These are phyloP conservation scores for Tolypeutes matacus DNA, from an alignment of 2,797 vertebrate species.

Conservation along the genomic window DNA sequence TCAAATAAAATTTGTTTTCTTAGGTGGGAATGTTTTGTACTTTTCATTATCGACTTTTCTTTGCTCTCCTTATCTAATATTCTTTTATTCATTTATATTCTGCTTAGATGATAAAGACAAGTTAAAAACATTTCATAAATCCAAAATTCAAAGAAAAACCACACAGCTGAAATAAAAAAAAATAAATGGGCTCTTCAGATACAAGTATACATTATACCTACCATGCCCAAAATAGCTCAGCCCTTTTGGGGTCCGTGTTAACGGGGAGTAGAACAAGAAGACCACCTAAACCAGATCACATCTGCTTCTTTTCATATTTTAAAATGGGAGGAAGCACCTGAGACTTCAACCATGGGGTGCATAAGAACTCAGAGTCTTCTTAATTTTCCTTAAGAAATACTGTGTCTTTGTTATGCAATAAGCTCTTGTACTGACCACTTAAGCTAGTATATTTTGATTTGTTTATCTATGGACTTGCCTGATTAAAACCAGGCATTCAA, in stretches of 20 bases:
- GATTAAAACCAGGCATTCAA: not conserved
- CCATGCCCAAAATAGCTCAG: constrained; percentile 5
- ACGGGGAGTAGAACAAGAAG: constrained; percentile 53
- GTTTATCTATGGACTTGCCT: constrained; percentile 32
- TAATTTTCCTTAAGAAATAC: constrained; percentile 43
- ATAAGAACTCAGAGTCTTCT: not conserved
- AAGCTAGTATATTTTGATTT: constrained; percentile 2
- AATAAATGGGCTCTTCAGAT: not conserved
- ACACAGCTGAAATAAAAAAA: constrained; percentile 7
- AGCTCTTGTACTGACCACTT: not conserved
- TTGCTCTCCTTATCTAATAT: constrained; percentile 47
- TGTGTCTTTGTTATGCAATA: constrained; percentile 14
- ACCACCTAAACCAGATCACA: constrained; percentile 59
- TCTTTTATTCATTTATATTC: constrained; percentile 60
- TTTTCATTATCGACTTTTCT: constrained; percentile 59
- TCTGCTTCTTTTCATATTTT: constrained; percentile 55
- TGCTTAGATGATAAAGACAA: constrained; percentile 33
- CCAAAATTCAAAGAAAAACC: constrained; percentile 36
- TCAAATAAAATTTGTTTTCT: constrained; percentile 27
- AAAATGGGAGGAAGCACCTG: constrained; percentile 46
- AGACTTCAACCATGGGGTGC: not conserved
- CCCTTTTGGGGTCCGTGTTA: constrained; percentile 31
- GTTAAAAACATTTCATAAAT: constrained; percentile 34
- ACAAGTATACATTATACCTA: constrained; percentile 32
- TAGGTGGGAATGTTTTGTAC: constrained; percentile 6